Base-by-base conservation (phyloP, 1,140 invertebrate species). In the Zaprionus vittiger region DNA sequence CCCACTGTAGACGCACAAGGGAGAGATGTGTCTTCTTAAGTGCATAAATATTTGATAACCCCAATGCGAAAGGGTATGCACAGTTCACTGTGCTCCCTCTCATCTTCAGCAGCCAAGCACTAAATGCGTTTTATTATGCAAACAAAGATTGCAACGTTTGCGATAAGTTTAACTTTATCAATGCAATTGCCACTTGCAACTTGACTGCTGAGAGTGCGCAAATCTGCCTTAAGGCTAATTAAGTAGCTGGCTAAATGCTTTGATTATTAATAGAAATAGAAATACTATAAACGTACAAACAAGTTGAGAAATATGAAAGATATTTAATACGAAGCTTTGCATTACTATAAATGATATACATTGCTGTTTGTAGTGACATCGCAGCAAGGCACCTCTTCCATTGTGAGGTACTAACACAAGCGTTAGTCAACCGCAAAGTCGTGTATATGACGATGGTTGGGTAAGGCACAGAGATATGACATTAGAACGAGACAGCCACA, bases 361-460 rank as follows among this genome's bases (percentile, higher is more conserved):
- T 41, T 12, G 38, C 12, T 15, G 38, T n/a, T 41, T 7, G 2
- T 2, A 47, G 38, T 15, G 38, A 5, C 12, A 41, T 41, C 38
- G 38, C 4, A 41, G 15, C 1, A 41, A n/a, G 38, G 14, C 2
- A n/a, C 38, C n/a, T 44, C 2, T 12, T 44, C 5, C 38, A 44
- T 15, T n/a, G 38, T 22, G 38, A 4, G 11, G 17, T 20, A 49
- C 31, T 62, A 22, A 55, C 6, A 55, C 59, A 73, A 77, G 73
- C 47, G 55, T 87, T 73, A 83, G 77, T 65, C 57, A 47, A 89
- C 81, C 81, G 64, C 81, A 83, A 83, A 83, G 38, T 68, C 59
- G 64, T 79, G 80, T 83, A 64, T 65, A 47, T 37, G 59, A 74
- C 31, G 31, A 11, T 44, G 28, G 31, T 66, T 62, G 68, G 61